phyloP scores from a whole-genome alignment of 2,888 invertebrate species.

The Thymelicus lineola region DNA sequence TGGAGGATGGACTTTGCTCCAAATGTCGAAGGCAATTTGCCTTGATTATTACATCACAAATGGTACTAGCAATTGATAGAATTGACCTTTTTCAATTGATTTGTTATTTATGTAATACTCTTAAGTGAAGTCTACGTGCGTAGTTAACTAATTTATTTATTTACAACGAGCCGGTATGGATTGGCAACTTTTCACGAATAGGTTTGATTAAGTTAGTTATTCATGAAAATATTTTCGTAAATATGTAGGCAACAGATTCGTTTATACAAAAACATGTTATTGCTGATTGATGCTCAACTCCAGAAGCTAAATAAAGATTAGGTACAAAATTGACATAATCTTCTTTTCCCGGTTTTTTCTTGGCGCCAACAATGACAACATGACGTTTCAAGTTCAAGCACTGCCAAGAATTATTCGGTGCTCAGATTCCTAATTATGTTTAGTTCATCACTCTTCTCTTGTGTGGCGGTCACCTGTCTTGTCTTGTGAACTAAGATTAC shows the following conservation, averaged over 20 bases:
- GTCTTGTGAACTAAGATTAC: slow-evolving; percentile 13
- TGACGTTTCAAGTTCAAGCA: slow-evolving; percentile 31
- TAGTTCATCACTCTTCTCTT: slow-evolving; percentile 26
- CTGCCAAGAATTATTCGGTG: slow-evolving; percentile 32
- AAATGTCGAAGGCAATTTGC: slow-evolving; percentile 50
- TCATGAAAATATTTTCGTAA: no score
- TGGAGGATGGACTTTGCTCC: slow-evolving; percentile 59
- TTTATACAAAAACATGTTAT: neutral
- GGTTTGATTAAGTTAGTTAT: no score
- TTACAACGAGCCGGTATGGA: no score
- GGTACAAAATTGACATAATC: slow-evolving; percentile 18
- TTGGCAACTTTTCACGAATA: no score
- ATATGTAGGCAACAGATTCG: neutral
- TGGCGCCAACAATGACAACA: slow-evolving; percentile 30
- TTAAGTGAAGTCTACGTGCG: neutral
- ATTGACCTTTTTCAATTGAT: slow-evolving; percentile 13
- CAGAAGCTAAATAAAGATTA: slow-evolving; percentile 23
- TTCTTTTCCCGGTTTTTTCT: slow-evolving; percentile 22
- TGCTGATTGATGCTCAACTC: neutral
- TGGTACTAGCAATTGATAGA: slow-evolving; percentile 15
- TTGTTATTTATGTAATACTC: neutral
- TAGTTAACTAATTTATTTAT: neutral
- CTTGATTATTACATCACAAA: slow-evolving; percentile 48
- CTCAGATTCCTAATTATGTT: slow-evolving; percentile 13
- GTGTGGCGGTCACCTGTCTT: slow-evolving; percentile 3